phyloP scores from a whole-genome alignment of 2,888 invertebrate genomes.

The Pardosa pseudoannulata region DNA sequence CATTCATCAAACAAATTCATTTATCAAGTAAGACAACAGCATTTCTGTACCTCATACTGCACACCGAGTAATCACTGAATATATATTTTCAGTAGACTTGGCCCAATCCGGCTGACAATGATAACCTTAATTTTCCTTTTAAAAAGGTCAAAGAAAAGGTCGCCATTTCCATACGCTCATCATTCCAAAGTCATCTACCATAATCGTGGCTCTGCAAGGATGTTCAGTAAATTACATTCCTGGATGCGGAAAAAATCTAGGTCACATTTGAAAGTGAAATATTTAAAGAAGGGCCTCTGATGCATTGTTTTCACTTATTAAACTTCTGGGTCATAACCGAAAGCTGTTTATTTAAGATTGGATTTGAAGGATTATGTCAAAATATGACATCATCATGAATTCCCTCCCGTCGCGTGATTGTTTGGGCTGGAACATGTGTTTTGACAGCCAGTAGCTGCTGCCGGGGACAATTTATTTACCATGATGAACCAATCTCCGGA shows the following conservation, averaged over 20 bases:
- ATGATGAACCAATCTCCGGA: no score
- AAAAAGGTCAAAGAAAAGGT: constrained; percentile 26
- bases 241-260: constrained; percentile 7
- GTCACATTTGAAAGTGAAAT: constrained; percentile 45
- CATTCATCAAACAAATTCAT: no score
- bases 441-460: no score
- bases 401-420: not conserved
- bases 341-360: not conserved
- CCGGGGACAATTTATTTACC: no score
- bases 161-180: constrained; percentile 14
- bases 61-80: no score
- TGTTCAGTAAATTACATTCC: constrained; percentile 22
- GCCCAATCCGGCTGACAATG: constrained; percentile 7
- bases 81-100: no score
- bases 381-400: not conserved
- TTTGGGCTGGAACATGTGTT: not conserved
- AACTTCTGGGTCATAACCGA: not conserved
- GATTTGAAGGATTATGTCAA: not conserved
- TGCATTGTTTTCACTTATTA: not conserved
- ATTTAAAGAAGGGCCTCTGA: not conserved
- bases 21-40: no score
- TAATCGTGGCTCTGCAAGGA: constrained; percentile 16
- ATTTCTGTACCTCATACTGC: no score
- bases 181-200: constrained; percentile 7
- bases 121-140: constrained; percentile 8